Conservation (phyloP, 1,140 invertebrate genomes). For the Mamestra configurata region DNA sequence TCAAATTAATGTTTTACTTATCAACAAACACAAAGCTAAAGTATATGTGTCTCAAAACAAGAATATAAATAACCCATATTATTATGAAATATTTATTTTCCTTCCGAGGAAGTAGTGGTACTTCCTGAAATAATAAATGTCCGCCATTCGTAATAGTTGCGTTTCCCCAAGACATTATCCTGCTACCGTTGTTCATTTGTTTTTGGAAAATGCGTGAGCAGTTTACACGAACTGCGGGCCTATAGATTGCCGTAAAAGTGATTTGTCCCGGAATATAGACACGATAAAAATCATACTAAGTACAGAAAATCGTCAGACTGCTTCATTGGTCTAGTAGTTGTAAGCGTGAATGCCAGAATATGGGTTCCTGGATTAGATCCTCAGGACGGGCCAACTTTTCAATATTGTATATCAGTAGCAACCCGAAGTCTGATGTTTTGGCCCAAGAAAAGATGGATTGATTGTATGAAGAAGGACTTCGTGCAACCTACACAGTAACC, state of each 20-base stretch:
- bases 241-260: conserved; percentile 31
- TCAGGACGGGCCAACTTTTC: too few species aligned
- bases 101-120: background rate
- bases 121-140: conserved; percentile 32
- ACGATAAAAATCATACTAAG: conserved; percentile 4
- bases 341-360: too few species aligned
- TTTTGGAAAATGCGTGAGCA: conserved; percentile 7
- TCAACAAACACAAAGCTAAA: too few species aligned
- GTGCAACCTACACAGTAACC: too few species aligned
- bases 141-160: conserved; percentile 21
- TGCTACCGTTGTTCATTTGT: background rate
- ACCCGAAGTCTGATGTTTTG: too few species aligned
- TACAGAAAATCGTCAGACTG: background rate
- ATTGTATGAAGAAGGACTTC: too few species aligned
- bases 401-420: too few species aligned
- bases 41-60: background rate
- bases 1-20: too few species aligned
- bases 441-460: too few species aligned
- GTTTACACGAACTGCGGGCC: conserved; percentile 2
- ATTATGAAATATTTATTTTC: background rate
- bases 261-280: conserved; percentile 12
- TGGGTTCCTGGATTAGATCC: too few species aligned
- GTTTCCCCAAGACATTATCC: conserved; percentile 16
- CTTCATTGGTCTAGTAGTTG: too few species aligned
- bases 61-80: background rate